Evolutionary conservation across 2,888 invertebrate species (phyloP).

Genomic region (Drosophila falleni): DNA sequence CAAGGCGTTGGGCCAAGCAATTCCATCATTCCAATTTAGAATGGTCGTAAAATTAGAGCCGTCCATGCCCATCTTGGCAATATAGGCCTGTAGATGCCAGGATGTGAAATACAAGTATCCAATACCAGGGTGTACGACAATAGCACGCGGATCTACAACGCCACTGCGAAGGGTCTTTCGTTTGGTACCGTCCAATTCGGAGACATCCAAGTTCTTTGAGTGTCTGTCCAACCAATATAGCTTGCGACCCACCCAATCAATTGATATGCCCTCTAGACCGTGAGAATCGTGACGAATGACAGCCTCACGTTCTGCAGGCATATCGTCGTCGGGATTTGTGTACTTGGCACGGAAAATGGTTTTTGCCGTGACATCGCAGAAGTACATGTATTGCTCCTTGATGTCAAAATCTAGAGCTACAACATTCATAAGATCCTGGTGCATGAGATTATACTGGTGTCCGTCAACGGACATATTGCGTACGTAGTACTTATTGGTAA

Average conservation of each 20-base stretch:
- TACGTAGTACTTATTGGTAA: constrained; percentile 99
- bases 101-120: constrained; percentile 98
- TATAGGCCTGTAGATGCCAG: constrained; percentile 98
- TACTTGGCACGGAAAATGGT: constrained; percentile 93
- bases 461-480: constrained; percentile 98
- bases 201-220: constrained; percentile 97
- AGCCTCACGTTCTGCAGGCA: constrained; percentile 90
- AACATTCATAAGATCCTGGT: constrained; percentile 98
- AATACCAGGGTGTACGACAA: constrained; percentile 97
- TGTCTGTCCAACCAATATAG: constrained; percentile 98
- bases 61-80: constrained; percentile 98
- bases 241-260: constrained; percentile 98
- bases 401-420: constrained; percentile 98
- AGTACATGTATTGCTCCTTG: constrained; percentile 93
- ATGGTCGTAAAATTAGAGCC: constrained; percentile 96
- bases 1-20: constrained; percentile 99
- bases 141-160: constrained; percentile 96
- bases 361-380: constrained; percentile 98
- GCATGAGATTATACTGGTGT: constrained; percentile 92
- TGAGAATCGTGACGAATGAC: constrained; percentile 97
- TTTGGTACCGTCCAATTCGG: constrained; percentile 96
- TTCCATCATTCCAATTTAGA: constrained; percentile 95
- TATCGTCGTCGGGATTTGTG: constrained; percentile 86
- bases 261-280: constrained; percentile 98
- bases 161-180: constrained; percentile 95